Conservation (phyloP, 2,113 vertebrate species). For the Perca fluviatilis region DNA sequence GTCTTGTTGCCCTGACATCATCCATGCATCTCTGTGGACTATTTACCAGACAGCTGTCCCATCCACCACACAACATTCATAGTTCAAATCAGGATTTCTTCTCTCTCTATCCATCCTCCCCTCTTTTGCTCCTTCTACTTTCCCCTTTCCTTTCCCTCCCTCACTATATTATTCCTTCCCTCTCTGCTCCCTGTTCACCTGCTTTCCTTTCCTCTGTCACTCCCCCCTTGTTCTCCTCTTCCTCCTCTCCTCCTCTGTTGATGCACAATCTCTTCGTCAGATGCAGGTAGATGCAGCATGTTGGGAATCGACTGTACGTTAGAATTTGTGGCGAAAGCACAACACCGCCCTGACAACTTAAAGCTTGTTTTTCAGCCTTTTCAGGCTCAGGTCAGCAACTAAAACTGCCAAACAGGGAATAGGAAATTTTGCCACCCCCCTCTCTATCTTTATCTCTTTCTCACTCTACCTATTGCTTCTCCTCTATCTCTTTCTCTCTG, state of each 20-base stretch:
- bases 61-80: constrained; percentile 31
- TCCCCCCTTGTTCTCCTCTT: background rate
- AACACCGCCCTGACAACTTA: constrained; percentile 48
- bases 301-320: constrained; percentile 42
- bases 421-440: constrained; percentile 14
- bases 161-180: background rate
- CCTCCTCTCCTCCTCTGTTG: background rate
- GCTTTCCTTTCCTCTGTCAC: background rate
- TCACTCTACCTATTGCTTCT: constrained; percentile 13
- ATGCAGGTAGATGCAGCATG: constrained; percentile 19
- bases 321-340: constrained; percentile 33
- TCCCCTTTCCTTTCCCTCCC: background rate
- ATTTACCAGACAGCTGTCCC: constrained; percentile 42
- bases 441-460: background rate
- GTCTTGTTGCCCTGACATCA: constrained; percentile 20
- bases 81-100: constrained; percentile 10
- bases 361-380: constrained; percentile 51
- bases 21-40: constrained; percentile 44
- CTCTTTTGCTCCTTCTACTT: background rate
- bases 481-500: constrained; percentile 17
- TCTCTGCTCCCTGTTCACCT: background rate
- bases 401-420: constrained; percentile 49
- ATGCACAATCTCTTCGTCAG: constrained; percentile 33
- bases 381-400: constrained; percentile 48
- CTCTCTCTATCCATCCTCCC: background rate